Conservation (phyloP, 2,113 vertebrate genomes). For the Neolamprologus hecqui region DNA sequence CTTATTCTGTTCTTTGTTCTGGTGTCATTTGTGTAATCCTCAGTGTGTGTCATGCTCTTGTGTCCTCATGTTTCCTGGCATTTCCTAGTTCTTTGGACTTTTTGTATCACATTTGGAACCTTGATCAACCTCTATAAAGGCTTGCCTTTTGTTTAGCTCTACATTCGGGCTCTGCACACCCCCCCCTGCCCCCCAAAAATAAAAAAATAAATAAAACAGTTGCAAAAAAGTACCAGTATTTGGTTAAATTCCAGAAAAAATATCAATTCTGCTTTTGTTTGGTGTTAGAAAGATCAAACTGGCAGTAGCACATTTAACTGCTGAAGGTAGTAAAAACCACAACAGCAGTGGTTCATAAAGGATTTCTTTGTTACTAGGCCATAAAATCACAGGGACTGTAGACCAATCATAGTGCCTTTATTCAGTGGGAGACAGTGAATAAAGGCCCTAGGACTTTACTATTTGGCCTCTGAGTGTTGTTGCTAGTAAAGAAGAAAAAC, state of each 20-base stretch:
- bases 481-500: slow-evolving; percentile 4
- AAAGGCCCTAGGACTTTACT: slow-evolving; percentile 30
- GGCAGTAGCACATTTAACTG: neutral
- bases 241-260: neutral
- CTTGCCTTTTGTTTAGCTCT: neutral
- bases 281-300: neutral
- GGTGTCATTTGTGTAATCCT: neutral
- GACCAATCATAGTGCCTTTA: neutral
- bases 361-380: slow-evolving; percentile 32
- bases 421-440: slow-evolving; percentile 47
- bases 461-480: slow-evolving; percentile 18
- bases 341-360: slow-evolving; percentile 14
- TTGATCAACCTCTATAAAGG: neutral
- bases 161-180: neutral
- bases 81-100: neutral
- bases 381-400: slow-evolving; percentile 29
- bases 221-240: neutral
- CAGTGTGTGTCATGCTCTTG: neutral
- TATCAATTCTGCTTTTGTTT: neutral
- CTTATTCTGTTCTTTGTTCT: neutral
- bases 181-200: too few species aligned
- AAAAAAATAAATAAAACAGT: too few species aligned
- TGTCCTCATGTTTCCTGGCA: neutral
- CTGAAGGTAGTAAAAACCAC: slow-evolving; percentile 15
- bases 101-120: neutral